phyloP scores from a whole-genome alignment of 2,113 vertebrate genomes.

The Scomber scombrus region DNA sequence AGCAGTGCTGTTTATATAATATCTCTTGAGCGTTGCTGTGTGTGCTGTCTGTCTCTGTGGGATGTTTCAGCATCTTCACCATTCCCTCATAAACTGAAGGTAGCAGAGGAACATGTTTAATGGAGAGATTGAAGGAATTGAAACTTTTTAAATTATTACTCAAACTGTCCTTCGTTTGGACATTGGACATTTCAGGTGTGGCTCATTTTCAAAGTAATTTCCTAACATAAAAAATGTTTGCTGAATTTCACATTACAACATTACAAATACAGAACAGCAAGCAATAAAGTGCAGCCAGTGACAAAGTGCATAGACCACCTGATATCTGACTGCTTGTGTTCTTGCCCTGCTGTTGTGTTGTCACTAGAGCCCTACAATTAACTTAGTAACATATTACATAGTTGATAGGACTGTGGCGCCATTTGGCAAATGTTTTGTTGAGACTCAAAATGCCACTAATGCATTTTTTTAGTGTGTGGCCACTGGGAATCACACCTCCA shows the following conservation, averaged over 20 bases:
- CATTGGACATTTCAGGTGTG: neutral
- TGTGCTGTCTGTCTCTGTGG: slow-evolving; percentile 11
- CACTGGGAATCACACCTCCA: slow-evolving; percentile 37
- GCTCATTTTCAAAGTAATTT: neutral
- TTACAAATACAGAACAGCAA: no score
- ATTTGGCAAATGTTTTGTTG: slow-evolving; percentile 3
- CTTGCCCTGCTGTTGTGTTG: neutral
- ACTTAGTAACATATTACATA: neutral
- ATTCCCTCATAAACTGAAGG: neutral
- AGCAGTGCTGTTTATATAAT: slow-evolving; percentile 55
- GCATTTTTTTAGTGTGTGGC: slow-evolving; percentile 18
- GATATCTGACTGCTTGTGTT: neutral
- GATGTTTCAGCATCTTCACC: slow-evolving; percentile 35
- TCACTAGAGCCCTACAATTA: neutral
- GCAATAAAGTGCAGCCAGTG: no score
- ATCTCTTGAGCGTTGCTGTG: slow-evolving; percentile 5
- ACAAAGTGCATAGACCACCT: neutral
- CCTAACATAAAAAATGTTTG: slow-evolving; percentile 9
- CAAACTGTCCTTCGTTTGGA: neutral
- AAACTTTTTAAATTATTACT: neutral
- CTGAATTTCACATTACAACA: no score
- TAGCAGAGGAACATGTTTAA: neutral
- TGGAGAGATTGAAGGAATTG: neutral
- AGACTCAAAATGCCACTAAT: slow-evolving; percentile 24
- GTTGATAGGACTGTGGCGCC: neutral